A percentile compares a stretch with the other conserved stretches of the same genome.
These are phyloP conservation scores for Oophaga pumilio DNA, from an alignment of 2,113 vertebrate species.

Conservation along the genomic window DNA sequence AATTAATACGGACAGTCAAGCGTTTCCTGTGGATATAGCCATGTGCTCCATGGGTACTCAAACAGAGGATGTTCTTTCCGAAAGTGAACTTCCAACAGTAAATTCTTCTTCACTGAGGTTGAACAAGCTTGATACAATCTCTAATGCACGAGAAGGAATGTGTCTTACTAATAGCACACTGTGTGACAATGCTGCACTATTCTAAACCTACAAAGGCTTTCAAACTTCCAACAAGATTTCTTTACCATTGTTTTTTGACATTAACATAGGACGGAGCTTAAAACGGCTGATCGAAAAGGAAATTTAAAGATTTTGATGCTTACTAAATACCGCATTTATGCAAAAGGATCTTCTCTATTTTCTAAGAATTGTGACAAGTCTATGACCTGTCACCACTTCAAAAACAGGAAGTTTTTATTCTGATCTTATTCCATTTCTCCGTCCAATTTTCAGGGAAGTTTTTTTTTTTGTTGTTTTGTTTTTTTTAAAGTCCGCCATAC, in stretches of 20 bases:
- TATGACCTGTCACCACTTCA: no score
- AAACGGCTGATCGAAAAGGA: not conserved
- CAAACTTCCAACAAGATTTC: not conserved
- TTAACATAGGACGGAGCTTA: not conserved
- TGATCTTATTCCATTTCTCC: no score
- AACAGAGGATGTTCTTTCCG: constrained; percentile 31
- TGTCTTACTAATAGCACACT: not conserved
- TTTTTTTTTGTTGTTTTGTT: no score
- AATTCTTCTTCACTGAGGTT: constrained; percentile 56
- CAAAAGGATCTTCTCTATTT: not conserved
- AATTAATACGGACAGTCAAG: constrained; percentile 53
- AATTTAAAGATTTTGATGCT: not conserved
- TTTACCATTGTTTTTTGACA: not conserved
- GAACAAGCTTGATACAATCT: constrained; percentile 33
- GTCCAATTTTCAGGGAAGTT: no score
- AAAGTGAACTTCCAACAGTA: constrained; percentile 43
- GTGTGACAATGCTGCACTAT: constrained; percentile 5
- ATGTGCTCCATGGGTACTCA: constrained; percentile 45
- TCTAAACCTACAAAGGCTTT: not conserved
- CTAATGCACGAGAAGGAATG: not conserved
- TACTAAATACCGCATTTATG: no score
- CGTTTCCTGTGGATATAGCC: constrained; percentile 42
- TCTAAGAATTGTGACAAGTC: not conserved
- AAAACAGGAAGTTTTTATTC: no score
- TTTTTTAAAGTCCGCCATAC: no score